Base-by-base conservation (phyloP, 2,113 vertebrate species). In the Pelecanoides urinatrix region DNA sequence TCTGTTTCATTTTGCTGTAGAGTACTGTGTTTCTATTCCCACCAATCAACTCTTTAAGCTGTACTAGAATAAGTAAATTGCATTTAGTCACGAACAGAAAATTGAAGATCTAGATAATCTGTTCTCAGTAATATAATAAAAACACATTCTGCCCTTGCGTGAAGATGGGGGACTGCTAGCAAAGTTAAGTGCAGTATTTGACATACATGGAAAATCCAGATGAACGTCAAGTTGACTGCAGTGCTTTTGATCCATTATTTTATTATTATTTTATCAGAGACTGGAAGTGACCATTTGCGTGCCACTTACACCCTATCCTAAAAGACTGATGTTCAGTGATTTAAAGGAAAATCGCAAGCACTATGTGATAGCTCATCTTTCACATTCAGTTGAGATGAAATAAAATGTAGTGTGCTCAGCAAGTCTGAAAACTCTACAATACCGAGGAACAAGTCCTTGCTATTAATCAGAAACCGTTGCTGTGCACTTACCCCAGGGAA, bases 381-480 rank as follows among this genome's bases (percentile, higher is more conserved):
- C 86, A 78, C 32, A 40, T 81, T 83, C 67, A 72, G 83, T 74
- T 93, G 72, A 88, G 94, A 94, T 89, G 72, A 81, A 90, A 80
- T 82, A 36, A 89, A 87, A 81, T 71, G 34, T n/a, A 47, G 86
- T 68, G 75, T 77, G 68, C 71, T 87, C 92, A 91, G 94, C 84
- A 96, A 84, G 65, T 88, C 74, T 80, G 53, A 75, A 90, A 92
- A 12, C 52, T 70, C 67, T 53, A 17, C 81, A 50, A 2, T 50
- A 38, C 50, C 1, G 2, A 84, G 76, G 79, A 89, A 56, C 30
- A 58, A 68, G 50, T 73, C 78, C 86, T 49, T 55, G 40, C 63
- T 94, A 63, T 93, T 92, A 72, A 94, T 94, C 84, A 95, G 92
- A 85, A 96, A 63, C 63, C 53, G 42, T 15, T 65, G 83, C 88